These are phyloP conservation scores for Drosophila pachea DNA, from an alignment of 1,140 invertebrate genomes.

Conservation along the genomic window DNA sequence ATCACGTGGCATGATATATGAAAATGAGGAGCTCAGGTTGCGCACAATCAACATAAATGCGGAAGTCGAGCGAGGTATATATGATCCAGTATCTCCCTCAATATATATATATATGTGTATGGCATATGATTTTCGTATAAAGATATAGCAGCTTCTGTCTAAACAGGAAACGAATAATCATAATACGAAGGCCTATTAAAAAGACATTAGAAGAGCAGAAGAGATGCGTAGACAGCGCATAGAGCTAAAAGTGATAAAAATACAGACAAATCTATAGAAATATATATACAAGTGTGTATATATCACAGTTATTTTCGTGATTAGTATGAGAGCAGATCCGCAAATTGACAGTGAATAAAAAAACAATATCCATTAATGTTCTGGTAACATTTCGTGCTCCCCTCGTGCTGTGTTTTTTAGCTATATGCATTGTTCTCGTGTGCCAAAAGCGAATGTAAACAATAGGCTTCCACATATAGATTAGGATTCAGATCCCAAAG, in stretches of 20 bases:
- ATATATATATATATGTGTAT: background rate
- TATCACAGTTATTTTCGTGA: background rate
- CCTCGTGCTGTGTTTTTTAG: background rate
- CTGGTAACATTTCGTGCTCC: too few relatives aligned
- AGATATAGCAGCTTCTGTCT: background rate
- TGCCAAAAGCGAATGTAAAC: slow-evolving; percentile 68
- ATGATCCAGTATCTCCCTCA: background rate
- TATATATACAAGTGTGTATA: slow-evolving; percentile 27
- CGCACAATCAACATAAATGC: slow-evolving; percentile 94
- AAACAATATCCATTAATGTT: too few relatives aligned
- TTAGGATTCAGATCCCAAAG: slow-evolving; percentile 8
- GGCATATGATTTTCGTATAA: background rate
- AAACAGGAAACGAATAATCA: slow-evolving; percentile 57
- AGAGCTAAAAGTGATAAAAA: slow-evolving; percentile 21
- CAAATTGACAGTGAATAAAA: too few relatives aligned
- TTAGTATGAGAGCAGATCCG: too few relatives aligned
- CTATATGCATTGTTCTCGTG: slow-evolving; percentile 36
- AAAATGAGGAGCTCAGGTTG: slow-evolving; percentile 93
- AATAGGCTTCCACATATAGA: slow-evolving; percentile 51
- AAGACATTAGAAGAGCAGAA: slow-evolving; percentile 55
- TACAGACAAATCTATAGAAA: background rate
- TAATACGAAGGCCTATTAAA: slow-evolving; percentile 62
- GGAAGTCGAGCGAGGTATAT: slow-evolving; percentile 92
- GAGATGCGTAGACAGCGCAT: slow-evolving; percentile 18
- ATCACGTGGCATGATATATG: slow-evolving; percentile 91